phyloP scores from a whole-genome alignment of 2,113 vertebrate species.

The Stomatorhinus ivindoensis region DNA sequence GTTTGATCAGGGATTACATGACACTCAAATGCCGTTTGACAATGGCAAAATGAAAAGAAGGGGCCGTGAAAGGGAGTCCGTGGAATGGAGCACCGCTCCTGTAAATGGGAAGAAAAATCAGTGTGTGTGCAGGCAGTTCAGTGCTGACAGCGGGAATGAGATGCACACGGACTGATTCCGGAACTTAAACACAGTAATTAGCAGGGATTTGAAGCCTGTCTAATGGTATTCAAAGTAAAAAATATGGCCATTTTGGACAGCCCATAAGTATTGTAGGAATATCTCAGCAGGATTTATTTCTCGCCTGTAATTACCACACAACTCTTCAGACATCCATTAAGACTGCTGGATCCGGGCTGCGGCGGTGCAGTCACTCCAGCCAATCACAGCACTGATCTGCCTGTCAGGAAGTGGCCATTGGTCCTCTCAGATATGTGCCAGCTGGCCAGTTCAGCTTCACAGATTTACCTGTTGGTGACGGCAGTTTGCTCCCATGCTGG shows the following conservation, averaged over 20 bases:
- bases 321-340: not conserved
- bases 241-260: not conserved
- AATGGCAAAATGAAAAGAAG: not conserved
- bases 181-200: not conserved
- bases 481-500: not conserved
- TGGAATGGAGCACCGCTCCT: not conserved
- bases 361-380: constrained; percentile 15
- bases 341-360: not conserved
- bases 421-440: not conserved
- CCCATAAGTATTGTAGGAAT: not conserved
- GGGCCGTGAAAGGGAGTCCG: not conserved
- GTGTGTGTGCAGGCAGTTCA: not conserved
- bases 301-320: not conserved
- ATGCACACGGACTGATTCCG: not conserved
- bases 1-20: not conserved
- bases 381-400: constrained; percentile 26
- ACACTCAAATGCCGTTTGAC: not conserved
- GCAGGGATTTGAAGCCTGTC: not conserved
- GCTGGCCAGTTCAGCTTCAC: not conserved
- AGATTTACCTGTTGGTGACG: not conserved
- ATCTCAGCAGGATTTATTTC: not conserved
- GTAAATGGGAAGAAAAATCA: not conserved
- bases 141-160: not conserved
- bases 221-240: not conserved
- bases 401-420: not conserved